A percentile compares a stretch with the other conserved stretches of the same genome.
phyloP scores from a whole-genome alignment of 2,797 vertebrate species.

The Sciaenops ocellatus region DNA sequence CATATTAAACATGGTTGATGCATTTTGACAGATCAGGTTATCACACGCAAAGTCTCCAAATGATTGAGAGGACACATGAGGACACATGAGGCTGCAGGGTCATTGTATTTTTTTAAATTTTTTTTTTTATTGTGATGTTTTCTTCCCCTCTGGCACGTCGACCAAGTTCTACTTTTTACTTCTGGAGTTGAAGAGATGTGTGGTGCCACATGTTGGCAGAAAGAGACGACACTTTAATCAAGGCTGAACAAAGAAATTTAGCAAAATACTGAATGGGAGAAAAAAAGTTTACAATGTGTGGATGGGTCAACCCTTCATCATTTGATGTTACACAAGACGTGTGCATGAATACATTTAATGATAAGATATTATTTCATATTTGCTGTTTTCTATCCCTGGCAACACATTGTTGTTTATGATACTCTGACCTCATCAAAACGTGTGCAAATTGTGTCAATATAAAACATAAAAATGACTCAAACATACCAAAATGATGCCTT shows the following conservation, averaged over 20 bases:
- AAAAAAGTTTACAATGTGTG: background rate
- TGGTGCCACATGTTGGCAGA: background rate
- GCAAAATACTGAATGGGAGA: background rate
- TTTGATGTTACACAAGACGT: background rate
- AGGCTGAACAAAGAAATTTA: background rate
- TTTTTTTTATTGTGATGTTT: background rate
- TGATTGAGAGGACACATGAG: background rate
- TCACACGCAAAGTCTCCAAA: background rate
- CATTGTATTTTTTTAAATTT: too few relatives aligned
- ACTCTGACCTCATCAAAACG: background rate
- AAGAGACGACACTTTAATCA: conserved; percentile 1
- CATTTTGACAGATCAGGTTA: conserved; percentile 1
- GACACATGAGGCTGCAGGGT: background rate
- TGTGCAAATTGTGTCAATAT: background rate
- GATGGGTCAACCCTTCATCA: too few relatives aligned
- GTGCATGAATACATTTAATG: background rate
- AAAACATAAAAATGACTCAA: background rate
- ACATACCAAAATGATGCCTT: background rate
- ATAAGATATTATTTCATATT: background rate
- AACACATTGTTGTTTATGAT: background rate
- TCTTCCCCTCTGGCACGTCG: background rate
- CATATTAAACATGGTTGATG: background rate
- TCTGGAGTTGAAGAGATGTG: conserved; percentile 5
- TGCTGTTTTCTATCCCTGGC: background rate
- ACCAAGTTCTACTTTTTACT: background rate